A percentile compares a stretch with the other conserved stretches of the same genome.
These are phyloP conservation scores for Drosophila nannoptera DNA, from an alignment of 1,140 invertebrate species.

Conservation along the genomic window DNA sequence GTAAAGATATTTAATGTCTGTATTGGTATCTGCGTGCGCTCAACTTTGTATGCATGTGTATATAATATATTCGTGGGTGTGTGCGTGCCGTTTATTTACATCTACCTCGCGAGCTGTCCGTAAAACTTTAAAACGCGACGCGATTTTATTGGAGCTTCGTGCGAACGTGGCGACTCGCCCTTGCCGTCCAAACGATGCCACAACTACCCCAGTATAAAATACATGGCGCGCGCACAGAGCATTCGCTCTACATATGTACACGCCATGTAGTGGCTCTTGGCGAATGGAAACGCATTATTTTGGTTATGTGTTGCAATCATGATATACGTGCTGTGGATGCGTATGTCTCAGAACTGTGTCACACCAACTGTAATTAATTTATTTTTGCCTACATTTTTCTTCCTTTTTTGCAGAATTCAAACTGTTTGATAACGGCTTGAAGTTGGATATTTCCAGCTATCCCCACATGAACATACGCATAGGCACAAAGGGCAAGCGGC, in stretches of 20 bases:
- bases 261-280: constrained; percentile 31
- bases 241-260: constrained; percentile 55
- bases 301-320: constrained; percentile 41
- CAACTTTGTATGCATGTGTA: constrained; percentile 21
- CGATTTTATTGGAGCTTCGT: constrained; percentile 73
- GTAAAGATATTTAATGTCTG: constrained; percentile 47
- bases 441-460: constrained; percentile 79
- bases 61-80: constrained; percentile 15
- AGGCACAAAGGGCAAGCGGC: constrained; percentile 84
- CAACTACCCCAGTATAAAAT: constrained; percentile 45
- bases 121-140: constrained; percentile 74
- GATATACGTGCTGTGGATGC: constrained; percentile 28
- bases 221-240: constrained; percentile 67
- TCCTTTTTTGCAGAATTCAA: constrained; percentile 65
- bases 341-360: constrained; percentile 47
- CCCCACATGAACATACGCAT: constrained; percentile 78
- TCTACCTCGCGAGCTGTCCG: constrained; percentile 66
- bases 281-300: constrained; percentile 64
- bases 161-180: constrained; percentile 50
- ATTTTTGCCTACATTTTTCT: constrained; percentile 15
- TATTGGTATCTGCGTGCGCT: constrained; percentile 7
- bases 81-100: constrained; percentile 61
- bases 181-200: constrained; percentile 9
- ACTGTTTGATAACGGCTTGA: constrained; percentile 78
- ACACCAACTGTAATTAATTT: constrained; percentile 49